These are phyloP conservation scores for Entomyzon cyanotis DNA, from an alignment of 2,113 vertebrate genomes.

Conservation along the genomic window DNA sequence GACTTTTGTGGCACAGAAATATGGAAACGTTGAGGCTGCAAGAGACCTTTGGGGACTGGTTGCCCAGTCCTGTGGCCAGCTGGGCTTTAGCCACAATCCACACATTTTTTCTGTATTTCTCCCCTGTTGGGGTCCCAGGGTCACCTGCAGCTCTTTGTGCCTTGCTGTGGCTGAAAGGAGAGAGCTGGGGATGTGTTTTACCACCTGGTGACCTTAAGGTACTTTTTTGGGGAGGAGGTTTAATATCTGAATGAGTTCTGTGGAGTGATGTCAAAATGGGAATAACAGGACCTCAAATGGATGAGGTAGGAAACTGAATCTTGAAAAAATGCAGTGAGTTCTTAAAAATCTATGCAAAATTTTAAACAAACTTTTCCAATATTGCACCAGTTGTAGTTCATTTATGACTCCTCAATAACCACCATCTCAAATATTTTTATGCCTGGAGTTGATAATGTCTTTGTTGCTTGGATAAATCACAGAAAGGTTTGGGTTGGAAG, in stretches of 20 bases:
- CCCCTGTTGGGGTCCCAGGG: background rate
- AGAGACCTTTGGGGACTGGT: background rate
- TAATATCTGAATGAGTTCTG: background rate
- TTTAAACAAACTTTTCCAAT: background rate
- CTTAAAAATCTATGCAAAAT: background rate
- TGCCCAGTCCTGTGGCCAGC: background rate
- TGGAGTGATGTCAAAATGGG: background rate
- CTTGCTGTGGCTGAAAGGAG: background rate
- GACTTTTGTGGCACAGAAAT: background rate
- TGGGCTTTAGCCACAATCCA: background rate
- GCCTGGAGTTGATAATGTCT: background rate
- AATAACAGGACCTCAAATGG: background rate
- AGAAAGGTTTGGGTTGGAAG: background rate
- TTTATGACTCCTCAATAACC: background rate
- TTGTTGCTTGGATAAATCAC: background rate
- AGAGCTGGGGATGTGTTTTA: background rate
- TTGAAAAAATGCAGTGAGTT: background rate
- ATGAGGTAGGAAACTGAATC: background rate
- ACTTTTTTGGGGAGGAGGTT: background rate
- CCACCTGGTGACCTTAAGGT: background rate
- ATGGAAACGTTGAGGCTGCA: fast-evolving
- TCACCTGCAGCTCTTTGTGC: background rate
- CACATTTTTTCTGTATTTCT: background rate
- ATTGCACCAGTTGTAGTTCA: background rate
- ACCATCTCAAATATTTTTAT: background rate